Evolutionary conservation across 2,113 vertebrate genomes (phyloP), one percentile per base, ranked within the genome.

Genomic region (Vulpes lagopus): DNA sequence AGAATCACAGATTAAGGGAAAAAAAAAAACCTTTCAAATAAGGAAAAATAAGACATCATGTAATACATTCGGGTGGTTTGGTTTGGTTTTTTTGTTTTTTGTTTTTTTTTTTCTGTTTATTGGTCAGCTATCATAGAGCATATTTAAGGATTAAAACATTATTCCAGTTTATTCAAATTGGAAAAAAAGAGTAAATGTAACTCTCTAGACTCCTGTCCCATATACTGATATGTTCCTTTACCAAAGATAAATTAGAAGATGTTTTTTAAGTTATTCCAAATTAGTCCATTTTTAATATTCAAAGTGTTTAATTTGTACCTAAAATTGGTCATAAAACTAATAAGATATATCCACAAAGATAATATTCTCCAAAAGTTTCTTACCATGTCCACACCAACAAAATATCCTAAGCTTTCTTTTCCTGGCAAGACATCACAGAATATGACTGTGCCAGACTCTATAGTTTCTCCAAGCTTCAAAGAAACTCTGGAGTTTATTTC

Each of bases 331-430:
- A 78, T 23, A n/a, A 86, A 76, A 92, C 85, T 96, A 98, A 98
- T n/a, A 98, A 98, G 64, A 95, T 84, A 98, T 69, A 98, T 97
- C 74, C 64, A 96, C 76, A 97, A 96, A 98, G 97, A 67, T 94
- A 94, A 98, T 96, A 98, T 91, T 98, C 97, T 96, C 87, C 88
- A 91, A 96, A 96, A 74, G 91, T 95, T 98, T 98, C 99, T 99
- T 99, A 99, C 99, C 99, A 99, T 99, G 98, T 99, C 99, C 97
- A 99, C 99, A 94, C 99, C 99, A 95, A 99, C 99, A 98, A 99
- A 99, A 98, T 99, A 99, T 88, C 99, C 99, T 98, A 99, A 99
- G 98, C 99, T 99, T 98, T 99, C 99, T 97, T 99, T 99, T 97
- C 99, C 99, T 69, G 99, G 99, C 98, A 99, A 98, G 98, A 99